Evolutionary conservation across 2,113 vertebrate genomes (phyloP).

Genomic region (Cyphomyrus plagiostoma): DNA sequence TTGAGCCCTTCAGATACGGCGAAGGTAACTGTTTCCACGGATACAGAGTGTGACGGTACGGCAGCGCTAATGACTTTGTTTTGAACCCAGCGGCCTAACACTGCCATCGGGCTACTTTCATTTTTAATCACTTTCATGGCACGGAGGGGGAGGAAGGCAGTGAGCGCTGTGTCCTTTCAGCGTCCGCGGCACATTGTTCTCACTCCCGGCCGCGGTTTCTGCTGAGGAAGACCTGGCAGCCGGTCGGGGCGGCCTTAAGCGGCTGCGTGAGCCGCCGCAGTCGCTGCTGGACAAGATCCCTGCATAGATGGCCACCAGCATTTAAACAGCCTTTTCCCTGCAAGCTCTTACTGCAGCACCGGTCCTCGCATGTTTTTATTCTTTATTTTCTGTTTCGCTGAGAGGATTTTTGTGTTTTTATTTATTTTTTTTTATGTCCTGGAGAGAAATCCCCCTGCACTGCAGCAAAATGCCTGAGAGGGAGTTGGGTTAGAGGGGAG

Average conservation of each 20-base stretch:
- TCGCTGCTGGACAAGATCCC: background rate
- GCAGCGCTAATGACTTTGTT: background rate
- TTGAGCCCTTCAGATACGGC: background rate
- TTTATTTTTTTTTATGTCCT: slow-evolving; percentile 35
- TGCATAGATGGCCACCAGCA: background rate
- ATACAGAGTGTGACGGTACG: background rate
- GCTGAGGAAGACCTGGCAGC: background rate
- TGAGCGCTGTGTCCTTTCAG: background rate
- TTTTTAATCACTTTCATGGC: background rate
- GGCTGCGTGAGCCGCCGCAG: background rate
- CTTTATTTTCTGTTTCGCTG: background rate
- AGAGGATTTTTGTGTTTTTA: slow-evolving; percentile 10
- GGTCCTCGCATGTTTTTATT: background rate
- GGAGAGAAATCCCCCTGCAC: slow-evolving; percentile 78
- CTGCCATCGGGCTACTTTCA: background rate
- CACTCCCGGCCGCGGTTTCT: background rate
- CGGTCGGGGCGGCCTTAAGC: background rate
- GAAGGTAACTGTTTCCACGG: background rate
- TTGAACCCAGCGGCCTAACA: background rate
- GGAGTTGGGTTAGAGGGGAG: slow-evolving; percentile 72
- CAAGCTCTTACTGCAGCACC: background rate
- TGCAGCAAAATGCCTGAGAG: slow-evolving; percentile 84
- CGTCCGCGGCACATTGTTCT: background rate
- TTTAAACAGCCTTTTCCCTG: background rate
- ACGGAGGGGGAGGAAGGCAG: background rate